These are phyloP conservation scores for Salarias fasciatus DNA, from an alignment of 2,797 vertebrate species.

Conservation along the genomic window DNA sequence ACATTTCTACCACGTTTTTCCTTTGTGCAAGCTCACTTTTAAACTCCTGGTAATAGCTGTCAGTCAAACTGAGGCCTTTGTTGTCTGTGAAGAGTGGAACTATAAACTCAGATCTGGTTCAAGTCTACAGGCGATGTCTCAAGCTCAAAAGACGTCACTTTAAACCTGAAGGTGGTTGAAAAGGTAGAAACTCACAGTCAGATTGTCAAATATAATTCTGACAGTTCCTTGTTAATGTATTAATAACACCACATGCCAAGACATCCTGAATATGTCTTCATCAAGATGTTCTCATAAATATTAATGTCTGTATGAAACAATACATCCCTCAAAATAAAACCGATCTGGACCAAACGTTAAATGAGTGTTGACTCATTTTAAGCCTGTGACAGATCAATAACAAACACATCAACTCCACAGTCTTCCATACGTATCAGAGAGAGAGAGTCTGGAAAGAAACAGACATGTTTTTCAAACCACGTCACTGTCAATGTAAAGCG, in stretches of 20 bases:
- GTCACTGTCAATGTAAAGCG: too few relatives aligned
- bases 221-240: conserved; percentile 31
- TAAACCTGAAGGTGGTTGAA: conserved; percentile 14
- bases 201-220: conserved; percentile 21
- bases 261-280: conserved; percentile 9
- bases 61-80: conserved; percentile 7
- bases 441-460: conserved; percentile 17
- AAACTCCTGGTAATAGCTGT: conserved; percentile 9
- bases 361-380: conserved; percentile 15
- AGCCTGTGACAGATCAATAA: conserved; percentile 16
- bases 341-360: conserved; percentile 10
- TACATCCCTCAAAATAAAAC: conserved; percentile 5
- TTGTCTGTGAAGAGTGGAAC: conserved; percentile 2
- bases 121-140: conserved; percentile 20
- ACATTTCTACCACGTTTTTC: neutral
- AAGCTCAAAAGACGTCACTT: conserved; percentile 29
- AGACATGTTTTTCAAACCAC: neutral
- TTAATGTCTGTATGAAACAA: conserved; percentile 3
- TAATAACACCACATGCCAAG: conserved; percentile 37
- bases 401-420: conserved; percentile 11
- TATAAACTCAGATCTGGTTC: conserved; percentile 14
- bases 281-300: conserved; percentile 13
- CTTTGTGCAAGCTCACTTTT: conserved; percentile 9
- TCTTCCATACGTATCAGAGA: neutral
- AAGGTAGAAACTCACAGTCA: conserved; percentile 11